Conservation (phyloP, 2,113 vertebrate genomes). For the Ameiurus melas region DNA sequence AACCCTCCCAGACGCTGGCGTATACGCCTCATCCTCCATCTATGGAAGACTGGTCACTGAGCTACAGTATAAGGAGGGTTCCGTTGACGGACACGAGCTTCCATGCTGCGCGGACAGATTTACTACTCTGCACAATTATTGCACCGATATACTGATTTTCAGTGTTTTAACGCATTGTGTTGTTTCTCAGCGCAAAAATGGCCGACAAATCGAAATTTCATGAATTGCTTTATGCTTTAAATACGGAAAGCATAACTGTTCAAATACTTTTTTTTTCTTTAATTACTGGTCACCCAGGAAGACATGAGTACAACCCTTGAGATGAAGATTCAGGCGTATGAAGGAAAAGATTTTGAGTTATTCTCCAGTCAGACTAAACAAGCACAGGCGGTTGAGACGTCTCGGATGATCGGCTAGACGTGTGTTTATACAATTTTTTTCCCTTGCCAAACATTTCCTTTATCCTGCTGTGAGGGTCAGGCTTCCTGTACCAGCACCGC, state of each 20-base stretch:
- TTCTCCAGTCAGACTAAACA: no score
- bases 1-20: no score
- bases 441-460: not conserved
- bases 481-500: not conserved
- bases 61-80: not conserved
- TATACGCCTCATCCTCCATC: no score
- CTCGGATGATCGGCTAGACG: not conserved
- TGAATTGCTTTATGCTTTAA: not conserved
- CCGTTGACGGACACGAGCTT: not conserved
- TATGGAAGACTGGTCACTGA: no score
- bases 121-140: not conserved
- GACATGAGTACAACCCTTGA: not conserved
- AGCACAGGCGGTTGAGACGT: not conserved
- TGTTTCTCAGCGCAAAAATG: not conserved
- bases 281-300: not conserved
- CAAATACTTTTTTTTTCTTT: not conserved
- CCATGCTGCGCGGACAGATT: not conserved
- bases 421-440: not conserved
- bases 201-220: not conserved
- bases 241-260: not conserved
- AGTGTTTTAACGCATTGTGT: not conserved
- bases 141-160: not conserved
- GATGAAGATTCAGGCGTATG: no score
- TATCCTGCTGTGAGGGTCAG: not conserved
- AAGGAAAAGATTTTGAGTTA: no score